These are phyloP conservation scores for Cylloceria caligata DNA, from an alignment of 2,888 invertebrate genomes.

Conservation along the genomic window DNA sequence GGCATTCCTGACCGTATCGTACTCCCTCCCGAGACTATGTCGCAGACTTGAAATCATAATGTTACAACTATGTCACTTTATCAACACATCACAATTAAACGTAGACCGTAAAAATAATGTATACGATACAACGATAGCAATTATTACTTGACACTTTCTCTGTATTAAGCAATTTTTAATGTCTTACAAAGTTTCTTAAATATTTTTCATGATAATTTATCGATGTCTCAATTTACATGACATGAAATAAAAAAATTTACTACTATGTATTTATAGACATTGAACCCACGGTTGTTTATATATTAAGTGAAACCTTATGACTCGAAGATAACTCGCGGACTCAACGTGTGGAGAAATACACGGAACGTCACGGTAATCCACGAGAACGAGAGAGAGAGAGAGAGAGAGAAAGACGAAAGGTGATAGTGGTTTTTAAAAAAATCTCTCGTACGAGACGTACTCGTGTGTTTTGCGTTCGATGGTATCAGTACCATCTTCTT, in stretches of 20 bases:
- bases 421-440: conserved; percentile 11
- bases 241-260: conserved; percentile 14
- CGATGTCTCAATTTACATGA: background rate
- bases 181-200: background rate
- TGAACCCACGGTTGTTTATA: background rate
- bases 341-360: conserved; percentile 6
- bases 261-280: conserved; percentile 20
- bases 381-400: conserved; percentile 5
- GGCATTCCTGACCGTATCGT: conserved; percentile 55
- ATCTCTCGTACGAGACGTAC: conserved; percentile 19
- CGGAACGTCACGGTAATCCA: conserved; percentile 18
- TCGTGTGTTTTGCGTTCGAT: conserved; percentile 8
- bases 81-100: background rate
- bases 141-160: background rate
- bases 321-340: conserved; percentile 1
- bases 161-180: conserved; percentile 29
- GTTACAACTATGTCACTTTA: background rate
- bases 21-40: conserved; percentile 46
- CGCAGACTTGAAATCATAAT: conserved; percentile 22
- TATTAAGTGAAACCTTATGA: conserved; percentile 39
- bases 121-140: background rate
- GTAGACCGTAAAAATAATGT: too few species aligned
- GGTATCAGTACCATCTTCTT: conserved; percentile 21
- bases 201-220: background rate
- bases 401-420: background rate